These are phyloP conservation scores for Abrostola triplasia DNA, from an alignment of 2,888 invertebrate genomes.

Conservation along the genomic window DNA sequence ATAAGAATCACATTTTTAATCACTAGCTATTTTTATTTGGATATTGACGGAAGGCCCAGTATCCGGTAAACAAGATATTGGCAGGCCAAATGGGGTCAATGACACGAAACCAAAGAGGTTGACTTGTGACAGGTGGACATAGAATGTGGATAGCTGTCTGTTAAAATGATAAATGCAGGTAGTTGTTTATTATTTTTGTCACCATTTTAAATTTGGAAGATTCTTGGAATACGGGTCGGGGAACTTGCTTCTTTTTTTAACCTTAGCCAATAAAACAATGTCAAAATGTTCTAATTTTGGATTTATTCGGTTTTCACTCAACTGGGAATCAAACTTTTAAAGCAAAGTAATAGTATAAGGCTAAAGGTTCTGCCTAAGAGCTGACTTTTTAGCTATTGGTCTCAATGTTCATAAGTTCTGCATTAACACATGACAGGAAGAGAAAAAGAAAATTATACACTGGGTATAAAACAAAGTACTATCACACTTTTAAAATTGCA, in stretches of 20 bases:
- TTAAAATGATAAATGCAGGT: constrained; percentile 9
- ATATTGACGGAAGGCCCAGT: constrained; percentile 20
- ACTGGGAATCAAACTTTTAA: no score
- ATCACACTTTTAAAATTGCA: no score
- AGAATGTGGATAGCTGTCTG: constrained; percentile 5
- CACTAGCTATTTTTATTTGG: not conserved
- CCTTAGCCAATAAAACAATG: not conserved
- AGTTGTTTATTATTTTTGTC: constrained; percentile 1
- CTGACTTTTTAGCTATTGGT: no score
- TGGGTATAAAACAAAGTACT: no score
- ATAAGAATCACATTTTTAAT: no score
- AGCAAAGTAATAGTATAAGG: no score
- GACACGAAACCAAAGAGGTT: constrained; percentile 33
- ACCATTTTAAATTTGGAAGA: not conserved
- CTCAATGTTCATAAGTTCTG: no score
- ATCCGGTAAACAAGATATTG: constrained; percentile 52
- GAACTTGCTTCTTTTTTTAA: constrained; percentile 1
- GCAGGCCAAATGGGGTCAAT: constrained; percentile 52
- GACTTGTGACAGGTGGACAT: not conserved
- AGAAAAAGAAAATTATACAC: no score
- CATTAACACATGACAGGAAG: no score
- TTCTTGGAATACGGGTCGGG: not conserved
- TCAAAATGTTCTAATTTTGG: not conserved
- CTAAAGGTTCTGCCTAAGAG: no score
- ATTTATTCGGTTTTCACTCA: no score